Conservation (phyloP, 2,113 vertebrate genomes). For the Catharus fuscescens region DNA sequence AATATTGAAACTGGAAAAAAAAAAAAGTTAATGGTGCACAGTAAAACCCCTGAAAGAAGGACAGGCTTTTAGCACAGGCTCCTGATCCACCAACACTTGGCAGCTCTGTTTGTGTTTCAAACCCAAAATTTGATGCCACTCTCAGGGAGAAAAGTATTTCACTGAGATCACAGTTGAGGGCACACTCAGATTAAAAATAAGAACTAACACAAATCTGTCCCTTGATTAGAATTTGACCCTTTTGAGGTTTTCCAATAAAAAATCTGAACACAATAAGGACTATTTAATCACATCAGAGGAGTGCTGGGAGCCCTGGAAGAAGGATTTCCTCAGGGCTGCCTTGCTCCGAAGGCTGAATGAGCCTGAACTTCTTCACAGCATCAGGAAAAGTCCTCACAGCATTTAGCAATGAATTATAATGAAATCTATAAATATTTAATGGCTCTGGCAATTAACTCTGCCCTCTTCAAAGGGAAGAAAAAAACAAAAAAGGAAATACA, state of each 20-base stretch:
- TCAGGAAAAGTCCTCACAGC: background rate
- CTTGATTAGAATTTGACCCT: background rate
- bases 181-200: background rate
- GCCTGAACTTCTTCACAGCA: background rate
- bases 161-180: background rate
- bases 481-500: background rate
- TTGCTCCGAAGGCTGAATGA: background rate
- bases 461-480: background rate
- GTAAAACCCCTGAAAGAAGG: background rate
- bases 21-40: background rate
- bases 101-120: background rate
- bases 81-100: background rate
- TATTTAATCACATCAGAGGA: background rate
- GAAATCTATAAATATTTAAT: constrained; percentile 42
- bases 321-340: background rate
- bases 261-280: background rate
- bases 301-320: background rate
- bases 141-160: background rate
- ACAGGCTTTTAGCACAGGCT: background rate
- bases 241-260: constrained; percentile 11
- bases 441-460: constrained; percentile 10
- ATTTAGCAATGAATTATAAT: background rate
- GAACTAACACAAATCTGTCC: background rate
- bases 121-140: background rate
- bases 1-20: background rate